These are phyloP conservation scores for Troglohyphantes excavatus DNA, from an alignment of 2,888 invertebrate genomes.

Conservation along the genomic window DNA sequence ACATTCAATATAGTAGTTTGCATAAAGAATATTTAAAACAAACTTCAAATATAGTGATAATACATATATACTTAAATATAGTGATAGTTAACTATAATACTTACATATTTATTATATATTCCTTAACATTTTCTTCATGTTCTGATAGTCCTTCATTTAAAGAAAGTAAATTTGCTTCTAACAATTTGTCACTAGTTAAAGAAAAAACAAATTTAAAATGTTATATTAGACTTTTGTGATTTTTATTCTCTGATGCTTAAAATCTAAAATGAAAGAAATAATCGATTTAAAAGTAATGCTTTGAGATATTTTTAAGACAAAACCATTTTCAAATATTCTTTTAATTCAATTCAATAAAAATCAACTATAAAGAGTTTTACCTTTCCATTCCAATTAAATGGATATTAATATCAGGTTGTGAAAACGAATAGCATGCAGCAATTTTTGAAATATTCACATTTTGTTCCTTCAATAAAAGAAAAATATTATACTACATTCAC, in stretches of 20 bases:
- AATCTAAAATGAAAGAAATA: too few relatives aligned
- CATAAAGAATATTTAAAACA: too few relatives aligned
- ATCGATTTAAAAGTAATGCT: too few relatives aligned
- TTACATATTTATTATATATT: conserved; percentile 85
- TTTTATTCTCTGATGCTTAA: too few relatives aligned
- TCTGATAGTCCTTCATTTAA: conserved; percentile 86
- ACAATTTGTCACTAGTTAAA: conserved; percentile 24
- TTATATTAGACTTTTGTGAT: too few relatives aligned
- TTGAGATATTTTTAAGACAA: too few relatives aligned
- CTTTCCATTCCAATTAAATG: conserved; percentile 91
- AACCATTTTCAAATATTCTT: too few relatives aligned
- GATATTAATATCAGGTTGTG: conserved; percentile 86
- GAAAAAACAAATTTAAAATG: background rate
- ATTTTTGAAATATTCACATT: conserved; percentile 82
- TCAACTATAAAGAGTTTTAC: conserved; percentile 80
- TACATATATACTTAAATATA: background rate
- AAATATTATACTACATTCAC: too few relatives aligned
- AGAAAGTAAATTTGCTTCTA: conserved; percentile 84
- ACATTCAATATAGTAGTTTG: too few relatives aligned
- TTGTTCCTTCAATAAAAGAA: conserved; percentile 80
- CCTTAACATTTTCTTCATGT: conserved; percentile 86
- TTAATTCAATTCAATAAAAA: too few relatives aligned
- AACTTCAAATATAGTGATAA: too few relatives aligned
- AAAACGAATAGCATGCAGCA: conserved; percentile 81
- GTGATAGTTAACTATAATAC: conserved; percentile 6